A percentile compares a stretch with the other conserved stretches of the same genome.
phyloP scores from a whole-genome alignment of 2,888 invertebrate species.

The Phortica okadai region DNA sequence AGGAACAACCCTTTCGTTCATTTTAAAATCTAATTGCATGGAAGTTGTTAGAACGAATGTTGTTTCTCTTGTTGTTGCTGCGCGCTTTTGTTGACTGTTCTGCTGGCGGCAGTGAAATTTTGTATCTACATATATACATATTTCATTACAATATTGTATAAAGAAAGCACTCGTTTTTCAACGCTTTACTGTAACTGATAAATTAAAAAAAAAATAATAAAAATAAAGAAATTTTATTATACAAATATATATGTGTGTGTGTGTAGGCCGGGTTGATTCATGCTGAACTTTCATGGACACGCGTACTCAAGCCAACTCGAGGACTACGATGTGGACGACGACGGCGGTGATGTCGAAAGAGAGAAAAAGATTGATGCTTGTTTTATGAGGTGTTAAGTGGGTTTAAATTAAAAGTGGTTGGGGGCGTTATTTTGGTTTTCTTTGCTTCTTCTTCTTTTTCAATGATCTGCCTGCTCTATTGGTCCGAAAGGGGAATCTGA shows the following conservation, averaged over 20 bases:
- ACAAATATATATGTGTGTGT: not conserved
- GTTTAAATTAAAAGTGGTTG: slow-evolving; percentile 66
- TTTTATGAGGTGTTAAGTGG: slow-evolving; percentile 72
- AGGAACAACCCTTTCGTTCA: slow-evolving; percentile 58
- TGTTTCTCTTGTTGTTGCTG: not conserved
- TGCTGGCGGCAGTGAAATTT: slow-evolving; percentile 16
- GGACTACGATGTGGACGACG: not conserved
- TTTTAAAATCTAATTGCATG: slow-evolving; percentile 65
- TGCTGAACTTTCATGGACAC: not conserved
- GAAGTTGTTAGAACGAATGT: slow-evolving; percentile 55
- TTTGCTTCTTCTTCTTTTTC: not conserved
- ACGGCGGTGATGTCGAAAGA: not conserved
- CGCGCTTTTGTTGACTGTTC: not conserved
- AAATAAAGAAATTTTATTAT: not conserved
- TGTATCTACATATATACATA: slow-evolving; percentile 7
- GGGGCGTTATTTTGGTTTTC: not conserved
- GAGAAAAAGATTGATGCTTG: slow-evolving; percentile 50
- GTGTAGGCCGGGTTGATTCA: not conserved
- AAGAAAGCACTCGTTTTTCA: slow-evolving; percentile 8
- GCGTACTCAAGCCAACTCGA: not conserved
- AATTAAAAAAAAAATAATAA: slow-evolving; percentile 45
- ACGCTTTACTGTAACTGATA: slow-evolving; percentile 41
- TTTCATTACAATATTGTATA: slow-evolving; percentile 1
- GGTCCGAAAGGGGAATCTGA: too few species aligned
- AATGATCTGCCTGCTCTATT: not conserved